Base-by-base conservation (phyloP, 2,888 invertebrate genomes). In the Rhagonycha lutea region DNA sequence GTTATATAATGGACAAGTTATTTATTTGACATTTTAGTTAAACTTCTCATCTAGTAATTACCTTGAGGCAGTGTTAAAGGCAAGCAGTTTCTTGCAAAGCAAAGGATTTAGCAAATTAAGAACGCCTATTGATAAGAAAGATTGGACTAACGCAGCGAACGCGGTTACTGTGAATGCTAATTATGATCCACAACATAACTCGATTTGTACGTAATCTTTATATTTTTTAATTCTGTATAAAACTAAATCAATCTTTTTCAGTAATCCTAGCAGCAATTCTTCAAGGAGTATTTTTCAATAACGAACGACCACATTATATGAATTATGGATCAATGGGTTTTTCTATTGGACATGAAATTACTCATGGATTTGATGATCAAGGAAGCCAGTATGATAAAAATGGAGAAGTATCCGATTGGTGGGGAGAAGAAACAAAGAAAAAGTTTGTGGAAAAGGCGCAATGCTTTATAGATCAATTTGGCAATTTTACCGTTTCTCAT, bases 181-280 rank as follows among this genome's bases (percentile, higher is more conserved):
- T 82, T 91, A 91, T 79, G 88, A 88, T 28, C 86, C 88, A 1
- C 84, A 88, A 3, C 89, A 90, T 80, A 91, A 91, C 80, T 89
- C 89, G 78, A 91, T 91, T 79, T 88, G 91, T 91, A 84, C 88
- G 89, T 86, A 70, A 76, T 72, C 63, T 32, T n/a, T 47, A 2
- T 7, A 7, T 32, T 47, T 28, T 11, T 14, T 7, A n/a, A n/a
- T n/a, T n/a, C n/a, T n/a, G n/a, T n/a, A n/a, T n/a, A n/a, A n/a
- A n/a, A n/a, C n/a, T n/a, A n/a, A n/a, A n/a, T n/a, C n/a, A n/a
- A n/a, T 8, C 14, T 65, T 47, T 47, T 47, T 4, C 2, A 97
- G 96, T 95, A 87, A 95, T 96, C 87, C 96, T 96, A 0, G 96
- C 96, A 81, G 96, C 96, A 77, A 95, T 96, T 79, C 89, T 97